phyloP scores from a whole-genome alignment of 2,888 invertebrate genomes.

The Scaptomyza cyrtandrae region DNA sequence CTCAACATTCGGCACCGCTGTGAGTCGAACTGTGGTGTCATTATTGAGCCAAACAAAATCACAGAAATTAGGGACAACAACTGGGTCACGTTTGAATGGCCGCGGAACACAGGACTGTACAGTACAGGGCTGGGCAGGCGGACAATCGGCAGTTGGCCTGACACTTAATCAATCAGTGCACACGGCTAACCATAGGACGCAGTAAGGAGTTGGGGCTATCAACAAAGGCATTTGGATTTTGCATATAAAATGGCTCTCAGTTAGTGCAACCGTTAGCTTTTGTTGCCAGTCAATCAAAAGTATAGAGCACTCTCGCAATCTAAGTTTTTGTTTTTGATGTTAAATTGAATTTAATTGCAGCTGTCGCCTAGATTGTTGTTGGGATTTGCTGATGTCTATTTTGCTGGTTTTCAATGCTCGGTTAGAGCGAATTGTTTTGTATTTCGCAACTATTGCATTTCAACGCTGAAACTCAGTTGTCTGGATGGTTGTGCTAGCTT shows the following conservation, averaged over 20 bases:
- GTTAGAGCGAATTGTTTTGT: conserved; percentile 62
- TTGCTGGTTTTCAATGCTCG: conserved; percentile 51
- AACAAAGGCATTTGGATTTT: conserved; percentile 47
- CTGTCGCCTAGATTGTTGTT: conserved; percentile 18
- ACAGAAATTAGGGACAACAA: conserved; percentile 64
- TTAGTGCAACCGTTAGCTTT: conserved; percentile 25
- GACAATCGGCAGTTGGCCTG: conserved; percentile 37
- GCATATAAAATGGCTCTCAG: conserved; percentile 38
- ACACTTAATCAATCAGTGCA: conserved; percentile 67
- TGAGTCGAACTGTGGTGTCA: conserved; percentile 50
- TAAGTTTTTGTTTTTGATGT: conserved; percentile 29
- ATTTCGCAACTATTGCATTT: conserved; percentile 53
- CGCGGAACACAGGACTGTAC: background rate
- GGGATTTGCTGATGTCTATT: conserved; percentile 33
- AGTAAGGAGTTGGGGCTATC: conserved; percentile 32
- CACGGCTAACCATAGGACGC: background rate
- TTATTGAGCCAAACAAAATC: conserved; percentile 60
- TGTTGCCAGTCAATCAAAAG: conserved; percentile 13
- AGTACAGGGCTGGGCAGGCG: background rate
- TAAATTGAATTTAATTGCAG: conserved; percentile 78
- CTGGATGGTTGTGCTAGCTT: conserved; percentile 19
- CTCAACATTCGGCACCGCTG: conserved; percentile 15
- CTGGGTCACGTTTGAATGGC: conserved; percentile 48
- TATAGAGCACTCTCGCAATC: background rate
- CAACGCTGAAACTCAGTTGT: conserved; percentile 20